phyloP scores from a whole-genome alignment of 2,888 invertebrate species.

The Ornithoptera alexandrae region DNA sequence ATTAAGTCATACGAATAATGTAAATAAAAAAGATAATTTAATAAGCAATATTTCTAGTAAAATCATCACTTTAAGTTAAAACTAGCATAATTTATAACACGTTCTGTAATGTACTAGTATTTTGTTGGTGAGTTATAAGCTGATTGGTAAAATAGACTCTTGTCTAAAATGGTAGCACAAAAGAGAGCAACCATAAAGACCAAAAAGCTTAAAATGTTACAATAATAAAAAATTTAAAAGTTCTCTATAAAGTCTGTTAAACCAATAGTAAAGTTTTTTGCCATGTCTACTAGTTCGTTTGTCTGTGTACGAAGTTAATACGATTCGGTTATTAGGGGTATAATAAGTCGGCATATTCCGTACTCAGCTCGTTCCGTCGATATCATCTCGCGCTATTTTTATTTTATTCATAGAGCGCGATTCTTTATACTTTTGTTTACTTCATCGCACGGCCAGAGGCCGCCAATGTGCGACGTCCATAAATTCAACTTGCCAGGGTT shows the following conservation, averaged over 20 bases:
- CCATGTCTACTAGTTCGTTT: conserved; percentile 42
- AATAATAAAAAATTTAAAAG: not conserved
- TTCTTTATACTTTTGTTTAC: conserved; percentile 78
- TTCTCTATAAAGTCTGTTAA: not conserved
- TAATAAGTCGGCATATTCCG: conserved; percentile 75
- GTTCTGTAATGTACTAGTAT: too few relatives aligned
- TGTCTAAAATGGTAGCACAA: too few relatives aligned
- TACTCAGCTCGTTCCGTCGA: conserved; percentile 67
- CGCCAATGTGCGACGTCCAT: conserved; percentile 32
- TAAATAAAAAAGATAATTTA: too few relatives aligned
- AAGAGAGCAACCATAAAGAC: too few relatives aligned
- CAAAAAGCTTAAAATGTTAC: not conserved
- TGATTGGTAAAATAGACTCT: too few relatives aligned
- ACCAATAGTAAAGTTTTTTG: conserved; percentile 5
- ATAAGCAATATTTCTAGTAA: too few relatives aligned
- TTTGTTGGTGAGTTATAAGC: too few relatives aligned
- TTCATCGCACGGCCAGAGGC: conserved; percentile 36
- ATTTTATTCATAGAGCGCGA: conserved; percentile 77
- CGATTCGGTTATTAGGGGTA: conserved; percentile 72
- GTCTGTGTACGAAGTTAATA: conserved; percentile 62
- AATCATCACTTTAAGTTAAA: too few relatives aligned
- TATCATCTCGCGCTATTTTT: conserved; percentile 75
- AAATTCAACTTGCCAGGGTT: conserved; percentile 24
- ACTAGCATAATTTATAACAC: too few relatives aligned
- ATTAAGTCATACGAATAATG: too few relatives aligned